A percentile compares a stretch with the other conserved stretches of the same genome.
Conservation (phyloP, 1,140 invertebrate genomes). For the Halesus radiatus region DNA sequence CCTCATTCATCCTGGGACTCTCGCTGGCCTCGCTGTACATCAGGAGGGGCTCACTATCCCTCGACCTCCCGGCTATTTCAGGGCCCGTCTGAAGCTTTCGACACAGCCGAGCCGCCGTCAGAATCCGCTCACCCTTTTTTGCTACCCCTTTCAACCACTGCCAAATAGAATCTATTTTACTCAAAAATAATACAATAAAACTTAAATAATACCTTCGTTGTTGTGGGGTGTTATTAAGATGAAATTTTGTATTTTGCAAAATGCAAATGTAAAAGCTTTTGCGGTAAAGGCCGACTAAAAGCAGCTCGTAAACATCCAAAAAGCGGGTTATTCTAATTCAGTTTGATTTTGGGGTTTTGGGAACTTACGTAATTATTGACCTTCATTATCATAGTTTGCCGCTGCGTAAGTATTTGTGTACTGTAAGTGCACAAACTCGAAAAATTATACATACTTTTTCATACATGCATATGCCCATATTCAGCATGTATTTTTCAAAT, state of each 20-base stretch:
- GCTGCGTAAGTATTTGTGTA: too few species aligned
- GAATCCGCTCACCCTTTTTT: slow-evolving; percentile 23
- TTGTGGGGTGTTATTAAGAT: background rate
- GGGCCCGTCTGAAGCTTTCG: slow-evolving; percentile 14
- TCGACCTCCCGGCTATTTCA: background rate
- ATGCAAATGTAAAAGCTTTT: background rate
- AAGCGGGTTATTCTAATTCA: too few species aligned
- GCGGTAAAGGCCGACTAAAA: background rate
- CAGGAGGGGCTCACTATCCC: background rate
- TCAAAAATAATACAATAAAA: background rate
- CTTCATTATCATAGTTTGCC: too few species aligned
- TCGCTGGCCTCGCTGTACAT: background rate
- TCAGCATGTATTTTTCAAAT: too few species aligned
- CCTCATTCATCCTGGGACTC: slow-evolving; percentile 22
- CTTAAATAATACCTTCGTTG: too few species aligned
- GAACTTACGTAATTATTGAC: too few species aligned
- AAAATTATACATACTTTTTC: too few species aligned
- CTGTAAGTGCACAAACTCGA: too few species aligned
- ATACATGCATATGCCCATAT: too few species aligned
- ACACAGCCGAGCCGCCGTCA: slow-evolving; percentile 21
- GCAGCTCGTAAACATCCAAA: background rate
- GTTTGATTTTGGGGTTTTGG: too few species aligned
- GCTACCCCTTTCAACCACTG: background rate
- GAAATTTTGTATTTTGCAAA: background rate
- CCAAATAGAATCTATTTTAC: background rate